Evolutionary conservation across 2,888 invertebrate species (phyloP).

Genomic region (Pristionchus entomophagus): DNA sequence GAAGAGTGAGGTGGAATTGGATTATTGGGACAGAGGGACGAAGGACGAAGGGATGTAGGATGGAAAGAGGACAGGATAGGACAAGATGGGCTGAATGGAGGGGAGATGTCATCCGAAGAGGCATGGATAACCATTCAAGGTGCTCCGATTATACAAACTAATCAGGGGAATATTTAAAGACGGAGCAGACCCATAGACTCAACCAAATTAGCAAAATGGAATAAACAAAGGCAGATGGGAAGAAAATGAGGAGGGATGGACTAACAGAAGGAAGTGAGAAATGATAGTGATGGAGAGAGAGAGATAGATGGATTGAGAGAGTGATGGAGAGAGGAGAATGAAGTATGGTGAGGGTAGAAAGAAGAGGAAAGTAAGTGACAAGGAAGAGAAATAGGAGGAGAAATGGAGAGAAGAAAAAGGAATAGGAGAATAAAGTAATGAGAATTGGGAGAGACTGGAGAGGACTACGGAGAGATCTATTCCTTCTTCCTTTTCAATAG

Average conservation of each 20-base stretch:
- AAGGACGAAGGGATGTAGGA: too few relatives aligned
- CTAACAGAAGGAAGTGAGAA: background rate
- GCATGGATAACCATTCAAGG: too few relatives aligned
- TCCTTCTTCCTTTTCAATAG: background rate
- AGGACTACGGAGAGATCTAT: slow-evolving; percentile 15
- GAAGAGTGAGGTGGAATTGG: slow-evolving; percentile 33
- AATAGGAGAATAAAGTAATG: slow-evolving; percentile 38
- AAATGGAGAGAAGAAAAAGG: background rate
- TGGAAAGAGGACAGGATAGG: background rate
- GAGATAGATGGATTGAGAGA: background rate
- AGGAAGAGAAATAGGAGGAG: background rate
- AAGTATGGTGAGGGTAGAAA: background rate
- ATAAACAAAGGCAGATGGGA: background rate
- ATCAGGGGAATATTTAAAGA: too few relatives aligned
- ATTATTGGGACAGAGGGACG: slow-evolving; percentile 3
- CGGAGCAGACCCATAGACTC: too few relatives aligned
- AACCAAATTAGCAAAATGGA: too few relatives aligned
- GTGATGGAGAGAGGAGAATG: background rate
- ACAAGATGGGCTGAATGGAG: background rate
- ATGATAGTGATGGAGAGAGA: background rate
- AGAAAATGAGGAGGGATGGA: background rate
- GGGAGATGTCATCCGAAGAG: background rate
- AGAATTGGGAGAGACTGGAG: slow-evolving; percentile 6
- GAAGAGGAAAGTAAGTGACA: slow-evolving; percentile 10
- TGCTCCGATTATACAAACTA: too few relatives aligned